Conservation (phyloP, 2,113 vertebrate species). For the Vicugna pacos region DNA sequence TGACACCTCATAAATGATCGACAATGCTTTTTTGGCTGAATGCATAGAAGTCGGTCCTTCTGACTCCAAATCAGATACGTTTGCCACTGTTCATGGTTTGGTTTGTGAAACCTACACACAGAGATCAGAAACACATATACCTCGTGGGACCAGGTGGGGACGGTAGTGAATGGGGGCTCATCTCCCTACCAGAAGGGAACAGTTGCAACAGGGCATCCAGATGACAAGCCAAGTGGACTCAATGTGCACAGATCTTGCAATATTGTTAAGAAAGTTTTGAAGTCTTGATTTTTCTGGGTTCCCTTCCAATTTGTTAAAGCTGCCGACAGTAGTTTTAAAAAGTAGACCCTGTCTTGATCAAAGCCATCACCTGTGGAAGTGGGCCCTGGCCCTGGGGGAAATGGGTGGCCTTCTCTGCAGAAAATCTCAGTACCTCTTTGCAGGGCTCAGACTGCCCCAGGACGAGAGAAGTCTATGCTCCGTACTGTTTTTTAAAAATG, state of each 20-base stretch:
- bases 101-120: neutral
- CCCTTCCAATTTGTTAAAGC: neutral
- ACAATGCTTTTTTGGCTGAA: neutral
- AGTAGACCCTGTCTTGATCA: neutral
- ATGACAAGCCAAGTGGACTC: neutral
- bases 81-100: neutral
- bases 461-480: neutral
- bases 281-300: neutral
- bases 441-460: neutral
- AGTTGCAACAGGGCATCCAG: fast-evolving
- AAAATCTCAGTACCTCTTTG: neutral
- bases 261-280: neutral
- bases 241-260: neutral
- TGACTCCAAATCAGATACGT: neutral
- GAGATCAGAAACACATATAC: neutral
- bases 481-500: neutral
- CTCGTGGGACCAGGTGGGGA: neutral
- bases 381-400: neutral
- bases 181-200: fast-evolving
- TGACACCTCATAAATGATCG: neutral
- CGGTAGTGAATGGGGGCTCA: fast-evolving
- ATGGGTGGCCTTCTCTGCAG: neutral
- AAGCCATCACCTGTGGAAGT: neutral
- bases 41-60: neutral
- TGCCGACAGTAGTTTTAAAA: neutral